Base-by-base conservation (phyloP, 2,113 vertebrate genomes). In the Indicator maculatus region DNA sequence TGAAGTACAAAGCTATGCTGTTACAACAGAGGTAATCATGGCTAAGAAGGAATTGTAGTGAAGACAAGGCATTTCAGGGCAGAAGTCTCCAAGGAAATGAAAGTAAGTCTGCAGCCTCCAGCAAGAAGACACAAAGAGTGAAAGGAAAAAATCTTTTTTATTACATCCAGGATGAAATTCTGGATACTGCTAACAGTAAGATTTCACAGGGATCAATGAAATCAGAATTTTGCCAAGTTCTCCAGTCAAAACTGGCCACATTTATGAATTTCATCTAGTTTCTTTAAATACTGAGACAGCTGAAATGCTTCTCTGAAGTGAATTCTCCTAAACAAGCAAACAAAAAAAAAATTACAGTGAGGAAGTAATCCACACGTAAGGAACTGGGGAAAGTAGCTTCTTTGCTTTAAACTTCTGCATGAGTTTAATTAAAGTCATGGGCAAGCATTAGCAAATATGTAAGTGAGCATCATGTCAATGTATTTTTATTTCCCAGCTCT, bases 401-500 rank as follows among this genome's bases (percentile, higher is more conserved):
- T 63, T 50, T 76, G 36, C 24, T 83, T 45, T 63, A 58, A 45
- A 59, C 3, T 52, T 77, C 30, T 31, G 11, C 5, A 3, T 20
- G 11, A 55, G 19, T 28, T 5, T 23, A 80, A 65, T 20, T 64
- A 28, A 36, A 69, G 44, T 60, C 41, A 24, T 4, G 11, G 31
- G 56, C 15, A 55, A 30, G 26, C 23, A 71, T 56, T 52, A 80
- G 53, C 79, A 61, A 23, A 66, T 30, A 65, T 18, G 16, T 18
- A 24, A 0, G 0, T 75, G 63, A 88, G 4, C 19, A 44, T 56
- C 11, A 44, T 2, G 1, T 44, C 16, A 66, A 56, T 15, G 16
- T 11, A 13, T 44, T 71, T 12, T 60, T 47, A 14, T 47, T 74
- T 75, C n/a, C 79, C 50, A 45, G 7, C 8, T 91, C 44, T 70